These are phyloP conservation scores for Turnix velox DNA, from an alignment of 2,113 vertebrate species.

Conservation along the genomic window DNA sequence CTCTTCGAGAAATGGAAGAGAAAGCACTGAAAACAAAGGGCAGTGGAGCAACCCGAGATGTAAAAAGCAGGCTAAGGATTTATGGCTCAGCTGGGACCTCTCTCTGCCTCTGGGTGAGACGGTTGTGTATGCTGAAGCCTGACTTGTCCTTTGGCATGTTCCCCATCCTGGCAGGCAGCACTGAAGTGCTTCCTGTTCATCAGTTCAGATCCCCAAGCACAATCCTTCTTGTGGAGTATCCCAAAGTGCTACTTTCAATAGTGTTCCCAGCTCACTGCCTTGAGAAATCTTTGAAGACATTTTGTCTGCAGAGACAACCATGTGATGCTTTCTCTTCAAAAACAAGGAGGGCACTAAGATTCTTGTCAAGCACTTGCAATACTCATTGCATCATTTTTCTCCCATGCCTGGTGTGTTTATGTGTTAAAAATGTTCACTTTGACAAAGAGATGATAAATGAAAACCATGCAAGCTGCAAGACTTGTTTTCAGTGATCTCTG, in stretches of 20 bases:
- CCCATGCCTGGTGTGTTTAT: not conserved
- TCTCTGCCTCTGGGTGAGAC: not conserved
- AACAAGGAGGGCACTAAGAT: not conserved
- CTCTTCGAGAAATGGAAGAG: not conserved
- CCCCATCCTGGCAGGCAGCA: not conserved
- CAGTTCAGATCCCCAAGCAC: not conserved
- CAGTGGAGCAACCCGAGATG: not conserved
- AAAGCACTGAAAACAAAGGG: slow-evolving; percentile 13
- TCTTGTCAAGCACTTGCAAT: not conserved
- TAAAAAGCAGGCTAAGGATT: not conserved
- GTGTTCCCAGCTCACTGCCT: not conserved
- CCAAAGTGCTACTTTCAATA: not conserved
- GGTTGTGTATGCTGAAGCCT: not conserved
- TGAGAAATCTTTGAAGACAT: not conserved
- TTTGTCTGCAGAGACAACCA: not conserved
- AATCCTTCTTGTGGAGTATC: not conserved
- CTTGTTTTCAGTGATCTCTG: too few relatives aligned
- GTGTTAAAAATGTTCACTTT: not conserved
- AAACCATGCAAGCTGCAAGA: not conserved
- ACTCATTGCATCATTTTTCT: not conserved
- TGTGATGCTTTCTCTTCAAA: not conserved
- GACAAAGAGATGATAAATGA: not conserved
- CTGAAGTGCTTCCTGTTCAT: not conserved
- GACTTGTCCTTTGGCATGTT: not conserved
- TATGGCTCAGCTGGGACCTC: not conserved